Base-by-base conservation (phyloP, 2,113 vertebrate species). In the Zapornia atra region DNA sequence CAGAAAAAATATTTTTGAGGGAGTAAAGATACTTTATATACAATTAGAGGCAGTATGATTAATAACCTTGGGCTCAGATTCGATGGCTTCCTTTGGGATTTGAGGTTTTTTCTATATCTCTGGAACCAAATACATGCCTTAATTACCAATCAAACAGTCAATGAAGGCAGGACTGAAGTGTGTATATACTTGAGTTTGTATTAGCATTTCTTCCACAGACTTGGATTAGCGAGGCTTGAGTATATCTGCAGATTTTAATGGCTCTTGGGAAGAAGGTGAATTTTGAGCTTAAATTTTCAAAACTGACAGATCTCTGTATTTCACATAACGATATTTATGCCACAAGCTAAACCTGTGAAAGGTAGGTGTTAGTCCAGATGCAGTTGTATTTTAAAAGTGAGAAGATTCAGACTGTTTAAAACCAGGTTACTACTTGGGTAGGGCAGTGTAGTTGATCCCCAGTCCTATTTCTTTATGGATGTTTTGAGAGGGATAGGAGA, bases 11-110 rank as follows among this genome's bases (percentile, higher is more conserved):
- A 59, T 53, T 94, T 91, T 95, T 80, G 63, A 94, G 68, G 93
- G n/a, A 71, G 70, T 87, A 61, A 89, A 92, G 77, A 88, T 96
- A 86, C 63, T 96, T 95, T 85, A 97, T 96, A 93, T 96, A 96
- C 88, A 92, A 96, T 96, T 96, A 96, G 61, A 93, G 72, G 38
- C 80, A 75, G 48, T 64, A 66, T 92, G 95, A 96, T 93, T 93
- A 95, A 94, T 96, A 93, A 96, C 96, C 94, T 89, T 96, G 88
- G 90, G 96, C 96, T 95, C 40, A 75, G 76, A 90, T 92, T 93
- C 0, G 0, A 57, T 21, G 2, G 61, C 38, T 86, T 93, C 90
- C 65, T 93, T 64, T 90, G 94, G 61, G 92, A 92, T 77, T 86
- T 77, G 44, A 24, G 0, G 2, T 13, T 5, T 66, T 85, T 83